Evolutionary conservation across 2,797 vertebrate genomes (phyloP).

Genomic region (Pangasius macronema): DNA sequence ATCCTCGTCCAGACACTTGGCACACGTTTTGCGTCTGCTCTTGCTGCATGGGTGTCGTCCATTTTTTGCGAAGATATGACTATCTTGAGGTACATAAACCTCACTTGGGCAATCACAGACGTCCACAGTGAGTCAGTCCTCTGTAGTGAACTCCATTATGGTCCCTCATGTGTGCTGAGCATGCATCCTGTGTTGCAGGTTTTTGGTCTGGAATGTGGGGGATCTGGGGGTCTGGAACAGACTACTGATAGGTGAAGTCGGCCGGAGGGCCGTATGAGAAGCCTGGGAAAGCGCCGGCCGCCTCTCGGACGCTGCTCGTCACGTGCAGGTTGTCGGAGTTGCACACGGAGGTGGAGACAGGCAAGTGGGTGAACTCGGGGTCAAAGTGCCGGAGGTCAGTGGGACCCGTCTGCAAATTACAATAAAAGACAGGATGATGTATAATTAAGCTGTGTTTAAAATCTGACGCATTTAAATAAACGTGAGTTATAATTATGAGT

Average conservation of each 20-base stretch:
- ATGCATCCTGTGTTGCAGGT: not conserved
- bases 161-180: conserved; percentile 36
- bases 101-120: not conserved
- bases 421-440: conserved; percentile 26
- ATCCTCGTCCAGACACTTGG: conserved; percentile 59
- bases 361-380: conserved; percentile 81
- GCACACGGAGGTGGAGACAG: conserved; percentile 76
- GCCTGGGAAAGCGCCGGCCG: conserved; percentile 78
- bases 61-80: not conserved
- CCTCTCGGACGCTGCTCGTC: conserved; percentile 76
- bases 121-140: not conserved
- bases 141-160: not conserved
- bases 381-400: conserved; percentile 81
- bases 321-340: conserved; percentile 66
- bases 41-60: conserved; percentile 41
- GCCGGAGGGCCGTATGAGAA: conserved; percentile 78
- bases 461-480: not conserved
- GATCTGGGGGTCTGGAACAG: not conserved
- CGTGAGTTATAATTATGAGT: not conserved
- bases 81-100: not conserved
- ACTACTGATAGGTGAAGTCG: conserved; percentile 71
- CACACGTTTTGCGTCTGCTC: conserved; percentile 55
- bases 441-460: not conserved
- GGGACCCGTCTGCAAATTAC: conserved; percentile 70
- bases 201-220: conserved; percentile 29